Evolutionary conservation across 2,113 vertebrate genomes (phyloP).

Genomic region (Melanotaenia duboulayi): DNA sequence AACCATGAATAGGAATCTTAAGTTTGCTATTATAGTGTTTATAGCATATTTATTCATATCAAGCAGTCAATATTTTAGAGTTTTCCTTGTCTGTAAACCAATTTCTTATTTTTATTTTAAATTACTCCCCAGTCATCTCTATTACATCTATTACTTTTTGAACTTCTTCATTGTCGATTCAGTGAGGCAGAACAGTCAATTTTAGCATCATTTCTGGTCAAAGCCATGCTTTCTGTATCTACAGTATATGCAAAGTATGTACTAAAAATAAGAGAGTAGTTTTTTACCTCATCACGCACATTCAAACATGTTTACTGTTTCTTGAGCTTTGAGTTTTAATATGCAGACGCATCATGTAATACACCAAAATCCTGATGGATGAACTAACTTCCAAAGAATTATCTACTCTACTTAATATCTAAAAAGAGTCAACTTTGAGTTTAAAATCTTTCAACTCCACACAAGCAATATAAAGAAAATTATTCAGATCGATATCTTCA

Average conservation of each 20-base stretch:
- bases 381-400: conserved; percentile 11
- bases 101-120: too few relatives aligned
- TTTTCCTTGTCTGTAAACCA: neutral
- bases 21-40: conserved; percentile 1
- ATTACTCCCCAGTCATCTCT: too few relatives aligned
- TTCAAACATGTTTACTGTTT: neutral
- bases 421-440: too few relatives aligned
- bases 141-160: neutral
- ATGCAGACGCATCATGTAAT: conserved; percentile 30
- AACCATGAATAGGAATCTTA: neutral
- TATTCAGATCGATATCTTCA: too few relatives aligned
- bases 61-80: neutral
- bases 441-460: too few relatives aligned
- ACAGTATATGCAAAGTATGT: conserved; percentile 34
- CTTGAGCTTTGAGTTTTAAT: conserved; percentile 24
- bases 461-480: too few relatives aligned
- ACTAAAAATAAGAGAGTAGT: conserved; percentile 19
- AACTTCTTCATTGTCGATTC: conserved; percentile 31
- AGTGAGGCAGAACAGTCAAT: conserved; percentile 46
- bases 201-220: conserved; percentile 39
- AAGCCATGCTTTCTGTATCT: conserved; percentile 5
- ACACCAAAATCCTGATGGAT: conserved; percentile 25
- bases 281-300: conserved; percentile 5
- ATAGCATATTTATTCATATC: neutral
- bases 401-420: too few relatives aligned